These are phyloP conservation scores for Trachurus trachurus DNA, from an alignment of 2,797 vertebrate species.

Conservation along the genomic window DNA sequence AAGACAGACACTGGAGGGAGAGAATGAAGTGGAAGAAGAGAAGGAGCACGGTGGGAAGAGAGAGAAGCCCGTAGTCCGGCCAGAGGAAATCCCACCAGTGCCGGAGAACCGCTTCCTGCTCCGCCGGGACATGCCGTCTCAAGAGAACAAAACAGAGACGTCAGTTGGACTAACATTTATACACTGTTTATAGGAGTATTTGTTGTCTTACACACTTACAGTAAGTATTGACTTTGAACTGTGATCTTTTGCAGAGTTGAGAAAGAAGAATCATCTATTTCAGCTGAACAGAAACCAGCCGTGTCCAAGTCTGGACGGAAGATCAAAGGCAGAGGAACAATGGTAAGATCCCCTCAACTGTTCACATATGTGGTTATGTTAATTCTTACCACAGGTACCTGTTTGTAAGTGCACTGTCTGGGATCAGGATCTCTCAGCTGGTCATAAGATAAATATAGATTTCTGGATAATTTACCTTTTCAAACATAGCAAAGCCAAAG, in stretches of 20 bases:
- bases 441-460: neutral
- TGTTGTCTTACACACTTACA: neutral
- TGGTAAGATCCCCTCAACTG: conserved; percentile 85
- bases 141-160: conserved; percentile 87
- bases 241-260: conserved; percentile 83
- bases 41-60: conserved; percentile 88
- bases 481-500: neutral
- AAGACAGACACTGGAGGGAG: conserved; percentile 81
- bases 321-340: conserved; percentile 97
- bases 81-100: conserved; percentile 98
- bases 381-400: neutral
- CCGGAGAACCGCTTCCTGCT: conserved; percentile 98
- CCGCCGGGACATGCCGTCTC: conserved; percentile 90
- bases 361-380: conserved; percentile 2
- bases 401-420: neutral
- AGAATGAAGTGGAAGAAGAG: conserved; percentile 82
- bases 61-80: conserved; percentile 94
- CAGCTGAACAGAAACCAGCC: conserved; percentile 91
- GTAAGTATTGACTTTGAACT: neutral
- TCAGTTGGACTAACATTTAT: conserved; percentile 73
- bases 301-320: conserved; percentile 98
- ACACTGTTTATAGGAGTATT: neutral
- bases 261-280: conserved; percentile 80
- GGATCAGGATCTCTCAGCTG: neutral
- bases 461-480: neutral